Evolutionary conservation across 2,888 invertebrate genomes (phyloP).

Genomic region (Crematogaster levior): DNA sequence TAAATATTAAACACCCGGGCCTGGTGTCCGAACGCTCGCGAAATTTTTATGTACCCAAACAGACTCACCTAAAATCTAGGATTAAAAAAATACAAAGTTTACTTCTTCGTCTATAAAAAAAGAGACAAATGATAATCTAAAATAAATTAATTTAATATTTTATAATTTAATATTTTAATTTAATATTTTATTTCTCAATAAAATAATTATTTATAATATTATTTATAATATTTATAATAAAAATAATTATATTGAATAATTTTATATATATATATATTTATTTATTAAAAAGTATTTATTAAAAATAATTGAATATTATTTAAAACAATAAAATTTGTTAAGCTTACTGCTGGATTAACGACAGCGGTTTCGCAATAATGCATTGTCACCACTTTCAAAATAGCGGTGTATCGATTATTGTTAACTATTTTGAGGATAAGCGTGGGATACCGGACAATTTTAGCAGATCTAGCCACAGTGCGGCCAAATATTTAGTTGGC

Average conservation of each 20-base stretch:
- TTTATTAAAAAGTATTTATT: neutral
- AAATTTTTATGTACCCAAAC: neutral
- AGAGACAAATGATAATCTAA: neutral
- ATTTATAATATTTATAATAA: no score
- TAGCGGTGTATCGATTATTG: slow-evolving; percentile 27
- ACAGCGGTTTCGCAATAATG: neutral
- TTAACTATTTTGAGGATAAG: slow-evolving; percentile 20
- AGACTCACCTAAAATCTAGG: neutral
- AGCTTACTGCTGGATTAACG: no score
- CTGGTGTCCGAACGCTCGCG: slow-evolving; percentile 11
- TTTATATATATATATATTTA: neutral
- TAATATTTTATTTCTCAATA: neutral
- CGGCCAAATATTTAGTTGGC: slow-evolving; percentile 42
- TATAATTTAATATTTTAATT: no score
- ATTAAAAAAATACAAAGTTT: neutral
- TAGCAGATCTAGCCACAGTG: neutral
- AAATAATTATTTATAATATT: no score
- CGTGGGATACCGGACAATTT: slow-evolving; percentile 29
- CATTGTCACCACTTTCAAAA: slow-evolving; percentile 4
- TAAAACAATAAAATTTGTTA: neutral
- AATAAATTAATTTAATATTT: no score
- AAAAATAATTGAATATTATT: neutral
- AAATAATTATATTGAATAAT: no score
- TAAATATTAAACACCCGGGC: slow-evolving; percentile 45
- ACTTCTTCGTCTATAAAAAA: neutral